Evolutionary conservation across 92 coral and sea anemone species (phyloP), one percentile per base, ranked within the genome.

Genomic region (Actinostola sp.): DNA sequence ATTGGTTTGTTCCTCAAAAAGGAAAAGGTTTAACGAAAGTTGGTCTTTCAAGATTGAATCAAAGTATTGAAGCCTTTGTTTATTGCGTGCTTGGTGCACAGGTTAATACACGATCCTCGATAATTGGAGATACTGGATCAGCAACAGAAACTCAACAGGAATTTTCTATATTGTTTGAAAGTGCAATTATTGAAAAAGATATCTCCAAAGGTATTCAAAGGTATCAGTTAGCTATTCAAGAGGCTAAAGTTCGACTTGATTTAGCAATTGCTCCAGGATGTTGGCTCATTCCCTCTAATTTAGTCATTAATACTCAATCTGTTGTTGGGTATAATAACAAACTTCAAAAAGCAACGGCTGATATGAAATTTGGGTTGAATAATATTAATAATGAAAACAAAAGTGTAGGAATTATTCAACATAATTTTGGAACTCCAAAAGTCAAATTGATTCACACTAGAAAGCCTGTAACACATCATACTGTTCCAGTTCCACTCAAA

Each of bases 151-250:
- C 76, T 1, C 70, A 61, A 43, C 41, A 24, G 13, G 84, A 55
- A 35, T 68, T 57, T 16, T 17, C 33, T 0, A 48, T 26, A 14
- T 29, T 78, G 14, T 57, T 79, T 27, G 85, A 79, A 71, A 57
- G 33, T 38, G 72, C 71, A 0, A 52, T 70, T 16, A 32, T 49
- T 5, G 69, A 78, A 38, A 27, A 32, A 27, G 84, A 70, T 36
- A 69, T 79, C 19, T 49, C 72, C 24, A 55, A 62, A 43, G 61
- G 77, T 32, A 63, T 79, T 14, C 84, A 78, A 50, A 19, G 84
- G 30, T 79, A 68, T 41, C 84, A 79, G 52, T 43, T 79, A 7
- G 84, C 84, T 14, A 56, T 79, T 11, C 71, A 70, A 35, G 65
- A 61, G 19, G 71, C 73, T 0, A 79, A 70, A 66, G 77, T 70